phyloP scores from a whole-genome alignment of 1,140 invertebrate genomes.

The Venturia canescens region DNA sequence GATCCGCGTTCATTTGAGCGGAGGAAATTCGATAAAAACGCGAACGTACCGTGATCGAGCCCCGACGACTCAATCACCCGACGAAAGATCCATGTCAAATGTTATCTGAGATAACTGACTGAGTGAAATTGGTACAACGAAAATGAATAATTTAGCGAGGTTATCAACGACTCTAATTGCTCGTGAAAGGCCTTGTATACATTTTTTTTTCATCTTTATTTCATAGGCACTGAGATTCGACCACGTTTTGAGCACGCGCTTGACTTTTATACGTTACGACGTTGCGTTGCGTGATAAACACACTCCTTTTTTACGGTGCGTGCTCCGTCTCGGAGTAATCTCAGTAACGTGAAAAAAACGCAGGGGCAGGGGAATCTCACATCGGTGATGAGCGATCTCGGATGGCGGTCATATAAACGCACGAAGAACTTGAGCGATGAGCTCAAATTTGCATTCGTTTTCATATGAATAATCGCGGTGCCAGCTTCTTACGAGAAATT shows the following conservation, averaged over 20 bases:
- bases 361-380: neutral
- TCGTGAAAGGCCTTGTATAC: too few species aligned
- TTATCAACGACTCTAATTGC: too few species aligned
- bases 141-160: too few species aligned
- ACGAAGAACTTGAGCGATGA: neutral
- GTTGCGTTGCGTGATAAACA: conserved; percentile 10
- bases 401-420: neutral
- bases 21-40: too few species aligned
- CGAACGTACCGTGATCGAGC: too few species aligned
- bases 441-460: neutral
- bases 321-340: neutral
- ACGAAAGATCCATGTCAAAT: too few species aligned
- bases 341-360: neutral
- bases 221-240: neutral
- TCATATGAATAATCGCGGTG: neutral
- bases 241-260: conserved; percentile 21
- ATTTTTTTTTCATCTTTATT: too few species aligned
- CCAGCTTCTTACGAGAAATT: neutral
- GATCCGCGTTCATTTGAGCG: too few species aligned
- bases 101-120: too few species aligned
- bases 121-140: too few species aligned
- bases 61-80: too few species aligned
- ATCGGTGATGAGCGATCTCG: neutral
- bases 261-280: neutral
- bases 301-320: neutral